phyloP scores from a whole-genome alignment of 1,140 invertebrate species.

The Tribolium madens region DNA sequence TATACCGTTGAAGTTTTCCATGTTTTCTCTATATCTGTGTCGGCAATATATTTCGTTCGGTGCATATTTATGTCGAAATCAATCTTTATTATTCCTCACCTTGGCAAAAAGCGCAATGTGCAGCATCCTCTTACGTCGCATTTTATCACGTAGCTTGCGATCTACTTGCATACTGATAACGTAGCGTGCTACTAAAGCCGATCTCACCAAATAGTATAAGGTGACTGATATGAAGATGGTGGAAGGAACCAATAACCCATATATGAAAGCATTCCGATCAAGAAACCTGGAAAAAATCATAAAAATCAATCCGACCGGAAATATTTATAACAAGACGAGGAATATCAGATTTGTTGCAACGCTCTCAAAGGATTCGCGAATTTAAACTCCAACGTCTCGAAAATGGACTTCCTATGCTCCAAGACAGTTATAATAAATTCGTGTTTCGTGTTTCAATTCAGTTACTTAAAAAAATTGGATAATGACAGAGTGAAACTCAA shows the following conservation, averaged over 20 bases:
- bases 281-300: slow-evolving; percentile 61
- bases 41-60: background rate
- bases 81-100: slow-evolving; percentile 63
- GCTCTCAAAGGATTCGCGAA: background rate
- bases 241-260: slow-evolving; percentile 61
- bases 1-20: background rate
- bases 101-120: slow-evolving; percentile 74
- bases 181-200: slow-evolving; percentile 60
- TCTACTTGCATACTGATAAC: slow-evolving; percentile 69
- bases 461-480: no score
- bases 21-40: background rate
- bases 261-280: slow-evolving; percentile 62
- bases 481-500: no score
- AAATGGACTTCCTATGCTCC: background rate
- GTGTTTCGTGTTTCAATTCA: no score
- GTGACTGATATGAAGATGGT: slow-evolving; percentile 55
- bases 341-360: background rate
- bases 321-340: slow-evolving; percentile 16
- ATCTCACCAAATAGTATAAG: slow-evolving; percentile 60
- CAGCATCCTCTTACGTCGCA: slow-evolving; percentile 70
- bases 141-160: slow-evolving; percentile 71
- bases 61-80: background rate
- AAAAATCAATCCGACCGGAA: background rate
- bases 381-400: background rate
- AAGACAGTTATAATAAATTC: no score